Base-by-base conservation (phyloP, 2,113 vertebrate species). In the Mastomys natalensis region DNA sequence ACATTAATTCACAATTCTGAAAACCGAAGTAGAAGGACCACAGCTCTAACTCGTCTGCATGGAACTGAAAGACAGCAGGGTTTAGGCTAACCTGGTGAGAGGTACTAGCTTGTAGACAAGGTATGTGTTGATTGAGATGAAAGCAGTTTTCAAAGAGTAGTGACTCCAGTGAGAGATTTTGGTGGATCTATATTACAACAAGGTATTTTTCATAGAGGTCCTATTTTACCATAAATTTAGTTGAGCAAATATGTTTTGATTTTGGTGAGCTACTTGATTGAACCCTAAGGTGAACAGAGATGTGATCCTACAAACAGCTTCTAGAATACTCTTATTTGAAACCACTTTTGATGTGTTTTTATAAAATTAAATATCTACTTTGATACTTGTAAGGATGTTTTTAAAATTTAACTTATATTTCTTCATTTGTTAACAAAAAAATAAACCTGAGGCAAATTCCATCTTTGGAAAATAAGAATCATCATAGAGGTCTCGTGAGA, bases 391-490 rank as follows among this genome's bases (percentile, higher is more conserved):
- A 68, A 40, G 7, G 5, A 37, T 43, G 55, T 13, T 45, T 76
- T 81, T 95, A 82, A 62, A 82, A 87, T 93, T 95, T 48, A 29
- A 29, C 16, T 37, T 94, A 21, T 8, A 76, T 89, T 48, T 3
- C 34, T 26, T 89, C 34, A 19, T 66, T 66, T 78, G 11, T 60
- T 73, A 58, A 76, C 66, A 37, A 74, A 93, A 92, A 92, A 73
- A 29, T 87, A 74, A 94, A 24, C 31, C 58, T 16, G 11, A 48
- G 40, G 6, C 86, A 81, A 48, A 11, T 90, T 94, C 48, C 60
- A 60, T 15, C 48, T 92, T 77, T 85, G 74, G 81, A 93, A 95
- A 85, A 88, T 34, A 31, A 95, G 60, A 95, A 55, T 81, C 29
- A 81, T 53, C 51, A 74, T 34, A 66, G 24, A 80, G 66, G 68